Conservation (phyloP, 2,797 vertebrate species). For the Channa striata region DNA sequence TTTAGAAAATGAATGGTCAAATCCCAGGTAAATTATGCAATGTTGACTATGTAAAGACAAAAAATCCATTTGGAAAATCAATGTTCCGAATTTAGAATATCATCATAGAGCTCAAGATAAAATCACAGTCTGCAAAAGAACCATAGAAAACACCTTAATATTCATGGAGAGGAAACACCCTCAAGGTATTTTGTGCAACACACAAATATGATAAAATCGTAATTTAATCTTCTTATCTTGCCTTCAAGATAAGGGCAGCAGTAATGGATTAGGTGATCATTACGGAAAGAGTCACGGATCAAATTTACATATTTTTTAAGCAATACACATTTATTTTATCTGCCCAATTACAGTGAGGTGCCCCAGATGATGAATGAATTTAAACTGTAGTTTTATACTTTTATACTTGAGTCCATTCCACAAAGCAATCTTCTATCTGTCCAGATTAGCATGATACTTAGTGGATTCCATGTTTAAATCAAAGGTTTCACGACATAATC, state of each 20-base stretch:
- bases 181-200: slow-evolving; percentile 25
- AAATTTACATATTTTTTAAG: slow-evolving; percentile 22
- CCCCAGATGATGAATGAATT: slow-evolving; percentile 1
- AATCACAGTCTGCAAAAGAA: background rate
- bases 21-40: background rate
- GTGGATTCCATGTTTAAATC: slow-evolving; percentile 16
- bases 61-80: background rate
- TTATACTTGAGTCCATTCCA: background rate
- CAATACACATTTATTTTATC: slow-evolving; percentile 22
- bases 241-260: slow-evolving; percentile 26
- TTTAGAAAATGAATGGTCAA: background rate
- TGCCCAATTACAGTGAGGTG: background rate
- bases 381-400: background rate
- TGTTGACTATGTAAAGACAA: slow-evolving; percentile 1
- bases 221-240: slow-evolving; percentile 39
- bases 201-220: slow-evolving; percentile 21
- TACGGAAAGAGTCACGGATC: slow-evolving; percentile 30
- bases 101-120: slow-evolving; percentile 11
- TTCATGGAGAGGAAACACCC: slow-evolving; percentile 29
- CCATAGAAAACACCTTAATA: slow-evolving; percentile 21
- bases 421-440: background rate
- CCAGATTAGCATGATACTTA: background rate
- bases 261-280: slow-evolving; percentile 30
- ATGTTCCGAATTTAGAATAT: slow-evolving; percentile 19
- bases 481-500: slow-evolving; percentile 2